These are phyloP conservation scores for Dissostichus mawsoni DNA, from an alignment of 2,113 vertebrate genomes.

Conservation along the genomic window DNA sequence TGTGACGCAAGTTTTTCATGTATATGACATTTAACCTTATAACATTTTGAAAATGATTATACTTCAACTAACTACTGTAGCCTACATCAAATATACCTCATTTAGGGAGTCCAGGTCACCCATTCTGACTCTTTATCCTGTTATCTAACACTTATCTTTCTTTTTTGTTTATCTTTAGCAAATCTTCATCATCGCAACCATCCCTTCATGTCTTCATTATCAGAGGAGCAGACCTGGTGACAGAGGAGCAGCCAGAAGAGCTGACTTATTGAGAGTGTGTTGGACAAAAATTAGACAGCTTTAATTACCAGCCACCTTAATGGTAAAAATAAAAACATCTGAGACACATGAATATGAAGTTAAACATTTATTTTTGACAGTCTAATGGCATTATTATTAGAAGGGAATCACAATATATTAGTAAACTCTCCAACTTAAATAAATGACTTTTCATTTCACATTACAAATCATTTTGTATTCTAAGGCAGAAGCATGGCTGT, in stretches of 20 bases:
- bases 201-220: conserved; percentile 15
- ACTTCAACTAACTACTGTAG: no score
- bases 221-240: conserved; percentile 9
- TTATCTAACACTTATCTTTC: background rate
- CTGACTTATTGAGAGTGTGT: background rate
- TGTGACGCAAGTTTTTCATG: no score
- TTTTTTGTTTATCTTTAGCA: conserved; percentile 45
- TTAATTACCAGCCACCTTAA: background rate
- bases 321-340: conserved; percentile 13
- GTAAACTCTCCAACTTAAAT: conserved; percentile 33
- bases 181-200: conserved; percentile 73
- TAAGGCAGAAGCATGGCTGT: conserved; percentile 11
- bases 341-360: conserved; percentile 1
- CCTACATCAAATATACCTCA: background rate
- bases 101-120: background rate
- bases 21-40: no score
- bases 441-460: conserved; percentile 33
- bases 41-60: no score
- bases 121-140: background rate
- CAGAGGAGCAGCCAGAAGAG: conserved; percentile 9
- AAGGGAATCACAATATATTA: conserved; percentile 20
- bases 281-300: background rate
- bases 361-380: conserved; percentile 53
- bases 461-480: conserved; percentile 26
- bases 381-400: conserved; percentile 41